Base-by-base conservation (phyloP, 92 coral and sea anemone species). In the Epizoanthus ramosus region DNA sequence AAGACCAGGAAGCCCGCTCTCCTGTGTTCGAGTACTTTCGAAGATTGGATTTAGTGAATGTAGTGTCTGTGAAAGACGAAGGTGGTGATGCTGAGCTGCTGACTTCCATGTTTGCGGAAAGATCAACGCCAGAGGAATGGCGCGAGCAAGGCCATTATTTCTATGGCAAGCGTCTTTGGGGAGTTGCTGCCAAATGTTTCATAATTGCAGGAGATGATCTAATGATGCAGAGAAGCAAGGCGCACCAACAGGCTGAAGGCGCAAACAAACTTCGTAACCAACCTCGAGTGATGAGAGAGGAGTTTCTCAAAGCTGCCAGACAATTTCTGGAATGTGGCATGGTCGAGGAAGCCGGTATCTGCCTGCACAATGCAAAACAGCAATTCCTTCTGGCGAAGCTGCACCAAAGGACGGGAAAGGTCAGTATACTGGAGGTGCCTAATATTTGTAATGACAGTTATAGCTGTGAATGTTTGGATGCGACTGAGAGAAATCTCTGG, bases 11-110 rank as follows among this genome's bases (percentile, higher is more conserved):
- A n/a, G 85, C 92, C 2, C 79, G 95, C 58, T 68, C 95, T 9
- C 95, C 95, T 0, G 75, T 92, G 87, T 92, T 92, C 41, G 95
- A 92, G 45, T 92, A 89, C 80, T 92, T 92, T 68, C 83, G 76
- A 16, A 86, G 59, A 72, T 65, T 83, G 56, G 80, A 79, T 19
- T 86, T 91, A 4, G 95, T 91, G 57, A 83, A 86, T 43, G 88
- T 91, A 10, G 88, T 84, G 3, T 67, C 80, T 9, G 74, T 87
- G n/a, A 86, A 83, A 61, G 80, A 84, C 15, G 87, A 73, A 56
- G 68, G 31, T 24, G 88, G 85, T 21, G 89, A 80, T 59, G 25
- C 81, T 1, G 68, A 53, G 25, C 82, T 85, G 18, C 85, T 91
- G 56, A 80, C 72, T 24, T 79, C 65, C 52, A 91, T 88, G 89